Evolutionary conservation across 2,113 vertebrate species (phyloP).

Genomic region (Camarhynchus parvulus): DNA sequence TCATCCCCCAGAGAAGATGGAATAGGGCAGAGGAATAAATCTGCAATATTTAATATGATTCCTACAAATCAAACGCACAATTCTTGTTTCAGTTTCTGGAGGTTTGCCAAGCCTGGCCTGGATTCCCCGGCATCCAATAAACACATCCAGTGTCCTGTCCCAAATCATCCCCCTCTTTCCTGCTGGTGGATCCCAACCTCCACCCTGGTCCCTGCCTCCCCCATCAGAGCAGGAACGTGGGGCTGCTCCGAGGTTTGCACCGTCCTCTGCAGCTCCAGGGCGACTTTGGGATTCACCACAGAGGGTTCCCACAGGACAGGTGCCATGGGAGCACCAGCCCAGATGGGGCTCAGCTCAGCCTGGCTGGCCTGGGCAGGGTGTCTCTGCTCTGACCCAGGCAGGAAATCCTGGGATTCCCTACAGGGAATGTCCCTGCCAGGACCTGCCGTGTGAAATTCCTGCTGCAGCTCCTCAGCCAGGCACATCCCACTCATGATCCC

Average conservation of each 20-base stretch:
- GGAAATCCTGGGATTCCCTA: not conserved
- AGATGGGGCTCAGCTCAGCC: not conserved
- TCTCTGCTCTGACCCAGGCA: not conserved
- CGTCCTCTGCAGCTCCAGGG: not conserved
- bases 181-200: not conserved
- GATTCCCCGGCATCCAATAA: rapidly evolving
- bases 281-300: not conserved
- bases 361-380: not conserved
- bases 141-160: rapidly evolving
- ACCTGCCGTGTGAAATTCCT: no score
- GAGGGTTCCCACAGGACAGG: not conserved
- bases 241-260: rapidly evolving
- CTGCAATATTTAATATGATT: not conserved
- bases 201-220: not conserved
- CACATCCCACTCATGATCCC: not conserved
- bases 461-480: not conserved
- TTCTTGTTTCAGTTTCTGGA: rapidly evolving
- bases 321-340: not conserved
- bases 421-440: not conserved
- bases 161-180: rapidly evolving
- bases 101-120: not conserved
- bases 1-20: not conserved
- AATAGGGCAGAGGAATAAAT: not conserved
- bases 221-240: rapidly evolving
- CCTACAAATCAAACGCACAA: not conserved